Evolutionary conservation across 1,140 invertebrate species (phyloP).

Genomic region (Phthorimaea operculella): DNA sequence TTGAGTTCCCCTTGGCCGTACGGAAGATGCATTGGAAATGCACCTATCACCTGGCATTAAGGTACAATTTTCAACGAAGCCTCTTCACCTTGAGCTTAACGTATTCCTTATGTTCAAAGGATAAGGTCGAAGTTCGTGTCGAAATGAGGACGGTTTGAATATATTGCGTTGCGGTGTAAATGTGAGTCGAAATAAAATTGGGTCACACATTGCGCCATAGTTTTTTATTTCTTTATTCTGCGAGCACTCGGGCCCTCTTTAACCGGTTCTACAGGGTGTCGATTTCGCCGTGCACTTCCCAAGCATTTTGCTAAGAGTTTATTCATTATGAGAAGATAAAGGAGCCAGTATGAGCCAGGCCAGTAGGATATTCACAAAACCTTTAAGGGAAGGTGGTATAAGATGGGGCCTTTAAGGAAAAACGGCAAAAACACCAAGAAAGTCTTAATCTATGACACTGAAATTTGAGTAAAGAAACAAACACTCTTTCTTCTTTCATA

Average conservation of each 20-base stretch:
- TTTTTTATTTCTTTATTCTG: conserved; percentile 28
- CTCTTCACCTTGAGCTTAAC: background rate
- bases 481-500: too few species aligned
- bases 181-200: conserved; percentile 40
- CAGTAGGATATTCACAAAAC: too few species aligned
- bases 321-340: too few species aligned
- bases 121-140: background rate
- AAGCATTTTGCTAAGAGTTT: too few species aligned
- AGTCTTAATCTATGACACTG: too few species aligned
- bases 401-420: too few species aligned
- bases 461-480: too few species aligned
- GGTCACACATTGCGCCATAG: conserved; percentile 55
- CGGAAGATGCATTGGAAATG: conserved; percentile 30
- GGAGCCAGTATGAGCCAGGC: too few species aligned
- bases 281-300: background rate
- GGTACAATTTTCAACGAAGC: conserved; percentile 12
- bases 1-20: conserved; percentile 25
- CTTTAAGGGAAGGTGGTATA: too few species aligned
- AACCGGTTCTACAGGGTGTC: conserved; percentile 36
- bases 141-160: conserved; percentile 14
- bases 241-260: conserved; percentile 19
- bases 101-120: background rate
- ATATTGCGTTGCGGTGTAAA: background rate
- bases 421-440: too few species aligned
- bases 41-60: conserved; percentile 50